Evolutionary conservation across 1,140 invertebrate genomes (phyloP), one percentile per base, ranked within the genome.

Genomic region (Habropoda laboriosa): DNA sequence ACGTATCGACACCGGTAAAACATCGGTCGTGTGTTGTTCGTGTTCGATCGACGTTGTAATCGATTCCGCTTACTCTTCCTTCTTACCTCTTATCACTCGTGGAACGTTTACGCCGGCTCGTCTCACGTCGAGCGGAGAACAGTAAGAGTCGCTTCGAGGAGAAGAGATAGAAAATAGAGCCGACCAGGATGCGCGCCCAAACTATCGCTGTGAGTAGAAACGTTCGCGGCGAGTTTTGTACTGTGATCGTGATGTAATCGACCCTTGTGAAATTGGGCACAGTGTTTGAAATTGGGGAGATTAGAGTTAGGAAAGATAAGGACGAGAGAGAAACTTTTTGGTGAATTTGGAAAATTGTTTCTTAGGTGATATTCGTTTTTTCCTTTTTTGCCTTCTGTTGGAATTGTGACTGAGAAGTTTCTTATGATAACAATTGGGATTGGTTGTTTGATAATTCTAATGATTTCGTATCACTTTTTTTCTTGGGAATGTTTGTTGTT

Each of bases 171-270:
- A 10, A 53, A 32, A 38, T 1, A 47, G 27, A 64, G 61, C 55
- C 55, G 49, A 82, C 24, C 79, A 88, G 77, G 78, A 91, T 91
- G 90, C 80, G 88, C 78, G 87, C 82, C 88, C 82, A 88, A 58
- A 68, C 72, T 66, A 42, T 87, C 58, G 80, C 85, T 85, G 90
- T 91, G 90, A 91, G 90, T 91, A 90, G 68, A 40, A n/a, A 32
- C 32, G 18, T 42, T 71, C 32, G 38, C 2, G 8, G 16, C 13
- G 42, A n/a, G n/a, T n/a, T n/a, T n/a, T n/a, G n/a, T 27, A 40
- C 21, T 21, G 63, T 68, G 47, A 61, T n/a, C 16, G 2, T 1
- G n/a, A 8, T n/a, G 1, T 18, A 6, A 38, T 32, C 18, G 12
- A 45, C 32, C 16, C 35, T 21, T 30, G 27, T n/a, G 72, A 10